Conservation (phyloP, 2,888 invertebrate species). For the Nomada fucata region DNA sequence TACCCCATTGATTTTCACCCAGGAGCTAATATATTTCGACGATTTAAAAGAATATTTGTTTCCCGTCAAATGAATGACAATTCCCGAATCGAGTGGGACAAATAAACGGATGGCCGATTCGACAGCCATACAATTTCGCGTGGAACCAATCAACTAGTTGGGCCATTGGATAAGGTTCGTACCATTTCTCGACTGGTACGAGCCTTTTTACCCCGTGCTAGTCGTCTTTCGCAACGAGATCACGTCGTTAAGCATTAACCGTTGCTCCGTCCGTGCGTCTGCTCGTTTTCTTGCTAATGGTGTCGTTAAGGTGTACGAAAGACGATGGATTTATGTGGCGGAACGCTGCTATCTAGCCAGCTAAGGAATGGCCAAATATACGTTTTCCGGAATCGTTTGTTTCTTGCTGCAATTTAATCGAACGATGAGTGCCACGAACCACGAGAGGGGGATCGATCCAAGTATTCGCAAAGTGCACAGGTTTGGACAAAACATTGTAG, state of each 20-base stretch:
- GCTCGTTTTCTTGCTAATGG: conserved; percentile 56
- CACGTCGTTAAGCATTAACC: conserved; percentile 62
- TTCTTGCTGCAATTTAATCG: conserved; percentile 15
- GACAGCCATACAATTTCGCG: conserved; percentile 66
- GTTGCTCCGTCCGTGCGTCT: conserved; percentile 52
- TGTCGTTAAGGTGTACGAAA: conserved; percentile 49
- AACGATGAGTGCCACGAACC: neutral
- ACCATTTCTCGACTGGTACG: conserved; percentile 73
- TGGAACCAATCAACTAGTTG: conserved; percentile 44
- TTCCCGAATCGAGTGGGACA: neutral
- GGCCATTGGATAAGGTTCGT: conserved; percentile 50
- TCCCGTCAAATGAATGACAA: neutral
- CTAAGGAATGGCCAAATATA: neutral
- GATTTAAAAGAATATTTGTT: conserved; percentile 6
- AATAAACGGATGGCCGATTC: neutral
- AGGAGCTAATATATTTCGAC: neutral
- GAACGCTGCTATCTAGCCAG: neutral
- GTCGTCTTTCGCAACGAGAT: conserved; percentile 62
- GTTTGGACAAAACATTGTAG: no score
- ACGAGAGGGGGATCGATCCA: conserved; percentile 1
- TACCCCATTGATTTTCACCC: neutral
- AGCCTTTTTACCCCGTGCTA: conserved; percentile 36
- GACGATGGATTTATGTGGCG: conserved; percentile 47
- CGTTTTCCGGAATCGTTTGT: conserved; percentile 12
- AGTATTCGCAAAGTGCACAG: no score